Conservation (phyloP, 2,797 vertebrate species). For the Clarias laeviceps region DNA sequence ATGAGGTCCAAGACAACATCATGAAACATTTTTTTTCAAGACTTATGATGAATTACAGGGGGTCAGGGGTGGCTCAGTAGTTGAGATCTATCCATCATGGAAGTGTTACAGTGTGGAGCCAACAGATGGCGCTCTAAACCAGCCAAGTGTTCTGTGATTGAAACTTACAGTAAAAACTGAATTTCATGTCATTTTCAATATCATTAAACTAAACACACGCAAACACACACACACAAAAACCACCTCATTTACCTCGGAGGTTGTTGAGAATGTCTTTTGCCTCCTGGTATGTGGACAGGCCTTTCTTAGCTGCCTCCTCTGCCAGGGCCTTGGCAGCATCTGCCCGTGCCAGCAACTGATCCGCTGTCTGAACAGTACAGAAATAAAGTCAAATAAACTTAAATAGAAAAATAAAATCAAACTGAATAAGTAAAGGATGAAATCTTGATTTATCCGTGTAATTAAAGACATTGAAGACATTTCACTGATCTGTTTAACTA, state of each 20-base stretch:
- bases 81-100: neutral
- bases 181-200: no score
- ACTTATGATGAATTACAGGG: no score
- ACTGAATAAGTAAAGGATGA: neutral
- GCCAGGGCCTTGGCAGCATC: slow-evolving; percentile 94
- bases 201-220: no score
- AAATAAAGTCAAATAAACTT: neutral
- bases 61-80: no score
- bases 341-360: slow-evolving; percentile 91
- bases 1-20: neutral
- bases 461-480: neutral
- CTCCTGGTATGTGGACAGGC: slow-evolving; percentile 85
- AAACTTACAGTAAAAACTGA: neutral
- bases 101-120: neutral
- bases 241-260: slow-evolving; percentile 80
- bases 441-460: neutral
- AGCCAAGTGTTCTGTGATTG: neutral
- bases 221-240: neutral
- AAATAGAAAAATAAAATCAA: neutral
- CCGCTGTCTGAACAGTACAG: slow-evolving; percentile 81
- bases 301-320: slow-evolving; percentile 91
- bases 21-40: no score
- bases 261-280: slow-evolving; percentile 89
- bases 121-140: neutral
- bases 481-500: neutral